Evolutionary conservation across 2,888 invertebrate genomes (phyloP).

Genomic region (Ryuthela nishihirai): DNA sequence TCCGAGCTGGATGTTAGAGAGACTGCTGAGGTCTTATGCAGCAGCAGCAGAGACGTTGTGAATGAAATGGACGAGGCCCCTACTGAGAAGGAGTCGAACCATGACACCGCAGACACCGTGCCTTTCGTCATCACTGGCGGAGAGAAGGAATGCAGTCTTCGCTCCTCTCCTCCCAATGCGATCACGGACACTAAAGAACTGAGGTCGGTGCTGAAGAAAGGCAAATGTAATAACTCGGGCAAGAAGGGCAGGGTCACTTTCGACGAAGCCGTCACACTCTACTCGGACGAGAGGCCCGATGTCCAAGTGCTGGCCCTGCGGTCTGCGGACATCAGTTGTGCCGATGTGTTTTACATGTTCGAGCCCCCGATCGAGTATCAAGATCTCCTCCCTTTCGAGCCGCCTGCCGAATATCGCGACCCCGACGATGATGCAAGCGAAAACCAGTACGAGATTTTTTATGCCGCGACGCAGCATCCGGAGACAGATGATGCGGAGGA

Average conservation of each 20-base stretch:
- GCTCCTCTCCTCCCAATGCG: no score
- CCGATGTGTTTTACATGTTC: slow-evolving; percentile 42
- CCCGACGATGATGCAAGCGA: slow-evolving; percentile 9
- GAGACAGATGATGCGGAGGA: no score
- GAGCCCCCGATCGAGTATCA: slow-evolving; percentile 43
- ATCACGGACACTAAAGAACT: slow-evolving; percentile 7
- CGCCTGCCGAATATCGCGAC: slow-evolving; percentile 42
- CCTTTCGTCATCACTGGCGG: slow-evolving; percentile 19
- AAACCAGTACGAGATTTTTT: no score
- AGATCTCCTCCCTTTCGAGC: slow-evolving; percentile 39
- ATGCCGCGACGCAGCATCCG: no score
- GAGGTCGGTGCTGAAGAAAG: slow-evolving; percentile 25
- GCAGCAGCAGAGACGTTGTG: no score
- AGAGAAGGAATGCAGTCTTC: no score
- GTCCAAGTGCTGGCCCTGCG: slow-evolving; percentile 39
- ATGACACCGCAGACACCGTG: slow-evolving; percentile 14
- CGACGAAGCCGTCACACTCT: slow-evolving; percentile 41
- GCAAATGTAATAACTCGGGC: not conserved
- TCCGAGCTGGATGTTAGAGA: not conserved
- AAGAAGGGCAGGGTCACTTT: slow-evolving; percentile 38
- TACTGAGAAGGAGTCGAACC: not conserved
- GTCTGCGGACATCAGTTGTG: slow-evolving; percentile 32
- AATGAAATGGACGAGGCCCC: slow-evolving; percentile 5
- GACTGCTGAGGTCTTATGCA: no score
- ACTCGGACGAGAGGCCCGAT: slow-evolving; percentile 40